Evolutionary conservation across 1,140 invertebrate species (phyloP).

Genomic region (Philotrypesis tridentata): DNA sequence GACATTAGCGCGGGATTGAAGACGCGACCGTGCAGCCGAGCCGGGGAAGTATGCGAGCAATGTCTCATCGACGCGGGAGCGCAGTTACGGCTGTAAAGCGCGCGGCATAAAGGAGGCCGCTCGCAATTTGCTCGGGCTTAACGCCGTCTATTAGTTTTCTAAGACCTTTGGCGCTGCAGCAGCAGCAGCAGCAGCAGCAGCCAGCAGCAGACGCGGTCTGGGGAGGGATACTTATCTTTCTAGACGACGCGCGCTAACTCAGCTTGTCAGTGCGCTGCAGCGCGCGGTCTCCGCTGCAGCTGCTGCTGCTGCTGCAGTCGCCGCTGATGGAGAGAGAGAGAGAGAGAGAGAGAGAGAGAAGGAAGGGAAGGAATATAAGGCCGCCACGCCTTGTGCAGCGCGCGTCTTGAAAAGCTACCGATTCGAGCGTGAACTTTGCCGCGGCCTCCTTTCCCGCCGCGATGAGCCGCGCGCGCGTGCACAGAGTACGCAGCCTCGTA

Average conservation of each 20-base stretch:
- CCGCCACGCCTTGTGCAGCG: constrained; percentile 27
- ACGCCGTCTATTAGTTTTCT: constrained; percentile 49
- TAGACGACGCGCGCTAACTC: constrained; percentile 20
- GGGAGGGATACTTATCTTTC: constrained; percentile 11
- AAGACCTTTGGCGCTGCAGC: constrained; percentile 30
- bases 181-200: too few species aligned
- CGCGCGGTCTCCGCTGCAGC: not conserved
- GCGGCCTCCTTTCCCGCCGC: not conserved
- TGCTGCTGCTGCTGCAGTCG: not conserved
- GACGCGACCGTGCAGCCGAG: not conserved
- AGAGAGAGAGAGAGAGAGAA: not conserved
- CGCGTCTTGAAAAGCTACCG: constrained; percentile 25
- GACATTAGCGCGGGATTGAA: constrained; percentile 44
- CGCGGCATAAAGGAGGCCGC: constrained; percentile 45
- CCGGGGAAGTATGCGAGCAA: constrained; percentile 34
- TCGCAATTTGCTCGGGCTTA: constrained; percentile 20
- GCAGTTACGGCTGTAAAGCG: constrained; percentile 28
- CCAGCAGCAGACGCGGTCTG: not conserved
- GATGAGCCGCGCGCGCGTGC: not conserved
- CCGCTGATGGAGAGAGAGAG: not conserved
- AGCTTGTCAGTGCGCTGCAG: constrained; percentile 2
- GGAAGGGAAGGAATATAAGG: constrained; percentile 7
- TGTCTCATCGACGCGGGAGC: constrained; percentile 31
- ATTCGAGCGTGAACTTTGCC: constrained; percentile 8
- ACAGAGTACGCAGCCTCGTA: not conserved